Evolutionary conservation across 2,113 vertebrate genomes (phyloP).

Genomic region (Ciconia maguari): DNA sequence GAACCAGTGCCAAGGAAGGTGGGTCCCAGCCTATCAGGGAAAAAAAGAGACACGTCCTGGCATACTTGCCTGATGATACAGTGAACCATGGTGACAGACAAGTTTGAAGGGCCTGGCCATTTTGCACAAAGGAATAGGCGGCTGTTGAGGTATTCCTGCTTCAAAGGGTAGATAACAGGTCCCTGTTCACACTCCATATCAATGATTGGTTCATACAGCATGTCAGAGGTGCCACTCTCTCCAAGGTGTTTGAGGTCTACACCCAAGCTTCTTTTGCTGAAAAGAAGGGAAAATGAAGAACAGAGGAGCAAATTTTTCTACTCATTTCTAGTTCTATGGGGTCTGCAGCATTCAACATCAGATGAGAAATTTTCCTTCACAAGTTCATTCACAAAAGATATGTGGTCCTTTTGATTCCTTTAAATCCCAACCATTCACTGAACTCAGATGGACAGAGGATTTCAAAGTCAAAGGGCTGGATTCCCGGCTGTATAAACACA

Average conservation of each 20-base stretch:
- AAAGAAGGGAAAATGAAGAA: background rate
- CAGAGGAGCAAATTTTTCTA: background rate
- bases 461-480: background rate
- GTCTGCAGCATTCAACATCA: background rate
- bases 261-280: background rate
- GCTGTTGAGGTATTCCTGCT: background rate
- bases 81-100: background rate
- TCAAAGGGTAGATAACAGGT: background rate
- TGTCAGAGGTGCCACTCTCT: background rate
- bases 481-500: background rate
- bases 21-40: background rate
- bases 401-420: background rate
- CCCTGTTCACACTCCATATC: background rate
- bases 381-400: background rate
- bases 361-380: background rate
- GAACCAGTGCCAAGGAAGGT: background rate
- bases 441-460: background rate
- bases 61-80: background rate
- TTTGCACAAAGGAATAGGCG: background rate
- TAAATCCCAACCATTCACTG: background rate
- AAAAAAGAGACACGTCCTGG: background rate
- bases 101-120: background rate
- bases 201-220: background rate
- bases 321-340: background rate
- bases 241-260: background rate